Conservation (phyloP, 2,797 vertebrate genomes). For the Glyptemys insculpta region DNA sequence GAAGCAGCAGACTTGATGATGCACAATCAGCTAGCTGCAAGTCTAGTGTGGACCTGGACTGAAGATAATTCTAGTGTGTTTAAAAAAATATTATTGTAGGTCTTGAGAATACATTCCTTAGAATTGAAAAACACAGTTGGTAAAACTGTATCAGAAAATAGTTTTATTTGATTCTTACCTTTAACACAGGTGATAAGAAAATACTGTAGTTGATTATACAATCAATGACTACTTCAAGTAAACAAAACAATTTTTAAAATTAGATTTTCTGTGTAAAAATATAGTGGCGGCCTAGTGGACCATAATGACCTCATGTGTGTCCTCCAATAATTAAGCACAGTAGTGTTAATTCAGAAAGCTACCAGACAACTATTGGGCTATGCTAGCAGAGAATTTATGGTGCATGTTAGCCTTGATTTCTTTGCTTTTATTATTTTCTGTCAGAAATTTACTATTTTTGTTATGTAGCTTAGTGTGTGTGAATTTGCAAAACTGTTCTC, state of each 20-base stretch:
- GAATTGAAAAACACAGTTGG: neutral
- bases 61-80: neutral
- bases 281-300: neutral
- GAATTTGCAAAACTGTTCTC: neutral
- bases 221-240: neutral
- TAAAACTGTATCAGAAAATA: neutral
- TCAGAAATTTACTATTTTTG: neutral
- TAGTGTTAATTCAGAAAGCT: neutral
- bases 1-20: neutral
- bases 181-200: neutral
- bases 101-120: neutral
- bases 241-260: neutral
- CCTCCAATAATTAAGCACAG: neutral
- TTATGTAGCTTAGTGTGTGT: neutral
- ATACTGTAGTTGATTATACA: neutral
- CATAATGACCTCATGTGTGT: neutral
- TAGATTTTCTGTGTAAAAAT: neutral
- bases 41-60: neutral
- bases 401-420: neutral
- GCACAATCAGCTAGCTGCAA: neutral
- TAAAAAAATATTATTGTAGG: neutral
- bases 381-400: neutral
- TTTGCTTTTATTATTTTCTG: neutral
- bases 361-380: neutral
- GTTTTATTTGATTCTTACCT: neutral